These are phyloP conservation scores for Morpho deidamia DNA, from an alignment of 2,888 invertebrate species.

Conservation along the genomic window DNA sequence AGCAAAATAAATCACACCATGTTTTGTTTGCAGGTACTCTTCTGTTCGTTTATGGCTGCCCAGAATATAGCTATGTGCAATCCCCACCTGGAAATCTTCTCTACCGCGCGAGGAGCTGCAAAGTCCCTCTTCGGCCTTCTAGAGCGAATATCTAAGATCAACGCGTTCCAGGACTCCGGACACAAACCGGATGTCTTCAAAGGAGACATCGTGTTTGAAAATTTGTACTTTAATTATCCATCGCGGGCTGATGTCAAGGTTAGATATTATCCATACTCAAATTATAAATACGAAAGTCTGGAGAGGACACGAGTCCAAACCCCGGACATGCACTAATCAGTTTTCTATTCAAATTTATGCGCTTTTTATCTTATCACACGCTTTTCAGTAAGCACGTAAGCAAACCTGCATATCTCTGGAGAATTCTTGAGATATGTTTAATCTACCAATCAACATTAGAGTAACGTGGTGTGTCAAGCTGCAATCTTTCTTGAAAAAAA, in stretches of 20 bases:
- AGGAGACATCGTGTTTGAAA: slow-evolving; percentile 84
- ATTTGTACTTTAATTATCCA: slow-evolving; percentile 88
- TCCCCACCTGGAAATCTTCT: slow-evolving; percentile 86
- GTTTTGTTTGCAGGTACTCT: slow-evolving; percentile 76
- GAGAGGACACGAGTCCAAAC: too few relatives aligned
- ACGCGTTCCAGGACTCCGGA: slow-evolving; percentile 45
- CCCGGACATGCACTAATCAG: too few relatives aligned
- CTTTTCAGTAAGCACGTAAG: too few relatives aligned
- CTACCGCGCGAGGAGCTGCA: slow-evolving; percentile 85
- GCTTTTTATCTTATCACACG: too few relatives aligned
- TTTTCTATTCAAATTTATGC: too few relatives aligned
- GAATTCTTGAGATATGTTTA: too few relatives aligned
- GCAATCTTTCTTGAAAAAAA: too few relatives aligned
- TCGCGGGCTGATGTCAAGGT: slow-evolving; percentile 85
- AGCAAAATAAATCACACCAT: too few relatives aligned
- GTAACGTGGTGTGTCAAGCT: too few relatives aligned
- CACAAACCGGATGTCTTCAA: slow-evolving; percentile 73
- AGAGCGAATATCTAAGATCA: slow-evolving; percentile 69
- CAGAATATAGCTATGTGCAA: slow-evolving; percentile 87
- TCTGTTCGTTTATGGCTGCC: slow-evolving; percentile 86
- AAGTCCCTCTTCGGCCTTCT: slow-evolving; percentile 83
- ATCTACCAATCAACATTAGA: too few relatives aligned
- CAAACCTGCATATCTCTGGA: too few relatives aligned
- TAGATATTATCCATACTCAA: slow-evolving; percentile 5
- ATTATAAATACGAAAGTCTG: not conserved